Base-by-base conservation (phyloP, 1,140 invertebrate species). In the Spodoptera frugiperda region DNA sequence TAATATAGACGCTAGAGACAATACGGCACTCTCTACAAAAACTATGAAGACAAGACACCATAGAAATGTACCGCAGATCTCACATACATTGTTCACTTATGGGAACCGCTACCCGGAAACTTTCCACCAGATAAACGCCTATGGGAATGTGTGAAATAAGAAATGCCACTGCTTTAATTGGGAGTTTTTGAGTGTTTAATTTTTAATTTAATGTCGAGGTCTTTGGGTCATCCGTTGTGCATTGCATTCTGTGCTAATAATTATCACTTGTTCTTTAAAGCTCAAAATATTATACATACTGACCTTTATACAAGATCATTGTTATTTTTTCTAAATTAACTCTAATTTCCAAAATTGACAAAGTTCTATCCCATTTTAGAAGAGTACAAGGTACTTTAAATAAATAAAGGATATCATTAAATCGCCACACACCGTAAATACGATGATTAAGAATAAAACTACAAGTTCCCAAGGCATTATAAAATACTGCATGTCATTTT, bases 81-180 rank as follows among this genome's bases (percentile, higher is more conserved):
- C 71, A 51, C 76, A 75, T 77, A 77, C 59, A 79, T 81, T 83
- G 79, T 79, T 77, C 17, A 49, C 2, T 67, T 79, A 72, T 72
- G 82, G 46, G 82, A 83, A 79, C 63, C 21, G 14, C 51, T 75
- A 80, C 77, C 77, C 77, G 82, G 82, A 83, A 80, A 80, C 81
- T 83, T 83, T 83, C 81, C 68, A 72, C 30, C 15, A 44, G 33
- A 67, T 49, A 67, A 67, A 61, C 57, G 63, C 44, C 53, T 46
- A 72, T 72, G 51, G 68, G 68, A 72, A 72, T 55, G 33, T 46
- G 51, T 57, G 53, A 72, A 67, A 67, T 67, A 25, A 72, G 68
- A 72, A 72, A 48, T 55, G 57, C 49, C 54, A 70, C n/a, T 5
- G 14, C 17, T 68, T 33, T 68, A 68, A 68, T 68, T 67, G 63